These are phyloP conservation scores for Oceanodroma leucorhoa DNA, from an alignment of 2,797 vertebrate genomes.

Conservation along the genomic window DNA sequence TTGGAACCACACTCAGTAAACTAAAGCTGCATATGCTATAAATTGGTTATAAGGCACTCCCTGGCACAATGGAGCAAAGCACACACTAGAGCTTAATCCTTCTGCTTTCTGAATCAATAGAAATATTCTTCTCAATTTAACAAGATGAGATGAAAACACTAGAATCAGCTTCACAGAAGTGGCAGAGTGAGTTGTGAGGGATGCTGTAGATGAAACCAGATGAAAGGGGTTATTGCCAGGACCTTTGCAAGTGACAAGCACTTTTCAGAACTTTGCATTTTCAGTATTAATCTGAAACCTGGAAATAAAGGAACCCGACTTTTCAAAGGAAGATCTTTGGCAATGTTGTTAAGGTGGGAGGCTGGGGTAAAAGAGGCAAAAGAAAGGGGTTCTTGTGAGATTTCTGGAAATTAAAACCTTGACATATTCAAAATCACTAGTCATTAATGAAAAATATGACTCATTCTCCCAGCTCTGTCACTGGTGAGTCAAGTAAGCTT, in stretches of 20 bases:
- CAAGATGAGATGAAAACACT: not conserved
- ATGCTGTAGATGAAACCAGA: not conserved
- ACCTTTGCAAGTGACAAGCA: not conserved
- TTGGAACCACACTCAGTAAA: not conserved
- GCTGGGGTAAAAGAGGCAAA: not conserved
- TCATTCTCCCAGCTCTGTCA: not conserved
- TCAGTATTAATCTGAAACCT: not conserved
- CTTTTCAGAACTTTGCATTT: not conserved
- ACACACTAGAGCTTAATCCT: not conserved
- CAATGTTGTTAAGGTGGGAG: not conserved
- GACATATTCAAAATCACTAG: not conserved
- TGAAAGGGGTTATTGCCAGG: not conserved
- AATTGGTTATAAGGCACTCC: not conserved
- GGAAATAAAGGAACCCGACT: not conserved
- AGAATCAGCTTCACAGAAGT: not conserved
- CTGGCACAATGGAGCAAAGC: not conserved
- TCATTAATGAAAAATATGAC: not conserved
- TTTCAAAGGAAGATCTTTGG: not conserved
- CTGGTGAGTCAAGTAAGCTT: not conserved
- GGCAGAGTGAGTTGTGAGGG: not conserved
- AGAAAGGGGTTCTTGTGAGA: not conserved
- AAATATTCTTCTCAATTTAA: conserved; percentile 28
- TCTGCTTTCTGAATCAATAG: conserved; percentile 23
- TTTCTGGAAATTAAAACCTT: not conserved
- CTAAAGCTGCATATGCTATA: not conserved